Base-by-base conservation (phyloP, 2,797 vertebrate genomes). In the Hemitrygon akajei region DNA sequence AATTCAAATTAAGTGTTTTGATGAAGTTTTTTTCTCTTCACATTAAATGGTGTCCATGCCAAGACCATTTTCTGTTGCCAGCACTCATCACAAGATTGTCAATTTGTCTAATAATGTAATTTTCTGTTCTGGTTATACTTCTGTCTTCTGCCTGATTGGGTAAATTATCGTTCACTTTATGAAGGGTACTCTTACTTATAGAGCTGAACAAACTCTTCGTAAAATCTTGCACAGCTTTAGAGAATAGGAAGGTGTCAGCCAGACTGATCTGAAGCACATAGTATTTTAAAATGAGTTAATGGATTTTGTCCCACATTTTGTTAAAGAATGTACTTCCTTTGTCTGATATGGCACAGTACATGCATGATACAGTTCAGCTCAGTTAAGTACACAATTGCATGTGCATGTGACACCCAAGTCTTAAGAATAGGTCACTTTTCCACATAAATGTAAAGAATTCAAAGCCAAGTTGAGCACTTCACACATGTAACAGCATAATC, bases 1-100 rank as follows among this genome's bases (percentile, higher is more conserved):
- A 87, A 87, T n/a, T 87, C 16, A 47, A 47, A 60, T 87, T 87
- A n/a, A 87, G 60, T 87, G 56, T 87, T 87, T 87, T 87, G 58
- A 58, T 63, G 60, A 58, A 86, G 25, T 86, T 63, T 9, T 58
- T 22, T 58, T 25, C 10, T 82, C 25, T 10, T 84, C 81, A 84
- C 47, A 47, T 9, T 84, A 84, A 27, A 58, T 84, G 47, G 27
- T 27, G 81, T 58, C 81, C 25, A 20, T 84, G 11, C 22, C 16
- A 63, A 60, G 12, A 63, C 18, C 56, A 16, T n/a, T 86, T 86
- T 86, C 82, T 86, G 27, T 5, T n/a, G 56, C 25, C 27, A 3
- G 22, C 56, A 58, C 10, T 22, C 81, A 58, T 47, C 63, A 66
- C 63, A 66, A 66, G 63, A 66, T 6, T 60, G 34, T 89, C 56